phyloP scores from a whole-genome alignment of 53 echinoderm and acorn worm species.

The Hippasteria phrygiana region DNA sequence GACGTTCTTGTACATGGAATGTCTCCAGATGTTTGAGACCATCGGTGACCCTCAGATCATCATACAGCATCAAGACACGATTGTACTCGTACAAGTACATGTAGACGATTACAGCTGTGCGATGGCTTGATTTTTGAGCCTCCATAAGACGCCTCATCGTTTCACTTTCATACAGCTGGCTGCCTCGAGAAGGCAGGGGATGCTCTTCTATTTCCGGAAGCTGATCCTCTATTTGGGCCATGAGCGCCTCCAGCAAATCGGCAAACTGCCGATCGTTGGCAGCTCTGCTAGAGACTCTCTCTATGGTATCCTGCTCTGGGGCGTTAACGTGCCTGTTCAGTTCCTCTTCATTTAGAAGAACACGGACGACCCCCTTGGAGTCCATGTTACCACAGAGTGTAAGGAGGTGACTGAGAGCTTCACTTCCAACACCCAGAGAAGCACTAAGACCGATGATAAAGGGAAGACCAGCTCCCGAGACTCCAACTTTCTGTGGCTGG shows the following conservation, averaged over 20 bases:
- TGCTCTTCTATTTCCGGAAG: constrained; percentile 12
- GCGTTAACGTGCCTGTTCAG: constrained; percentile 63
- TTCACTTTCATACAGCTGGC: constrained; percentile 60
- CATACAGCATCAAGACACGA: constrained; percentile 70
- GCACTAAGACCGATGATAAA: constrained; percentile 82
- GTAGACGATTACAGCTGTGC: constrained; percentile 41
- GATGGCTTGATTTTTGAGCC: constrained; percentile 11
- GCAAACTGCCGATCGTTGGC: constrained; percentile 25
- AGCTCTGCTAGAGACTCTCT: constrained; percentile 31
- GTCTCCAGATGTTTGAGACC: constrained; percentile 62
- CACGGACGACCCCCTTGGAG: constrained; percentile 63
- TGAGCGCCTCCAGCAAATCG: constrained; percentile 47
- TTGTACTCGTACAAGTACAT: constrained; percentile 76
- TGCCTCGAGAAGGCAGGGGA: constrained; percentile 50
- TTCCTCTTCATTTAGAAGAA: constrained; percentile 47
- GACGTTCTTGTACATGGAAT: constrained; percentile 43
- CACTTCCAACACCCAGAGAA: constrained; percentile 75
- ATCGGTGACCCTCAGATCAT: constrained; percentile 75
- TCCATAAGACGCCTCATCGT: constrained; percentile 32
- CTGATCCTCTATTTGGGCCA: constrained; percentile 64
- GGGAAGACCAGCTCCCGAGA: constrained; percentile 60
- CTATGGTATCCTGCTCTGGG: constrained; percentile 68
- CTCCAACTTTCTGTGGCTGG: constrained; percentile 46
- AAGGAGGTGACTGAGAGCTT: constrained; percentile 68
- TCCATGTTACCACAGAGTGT: constrained; percentile 84